These are phyloP conservation scores for Nemapogon koenigi DNA, from an alignment of 2,888 invertebrate genomes.

Conservation along the genomic window DNA sequence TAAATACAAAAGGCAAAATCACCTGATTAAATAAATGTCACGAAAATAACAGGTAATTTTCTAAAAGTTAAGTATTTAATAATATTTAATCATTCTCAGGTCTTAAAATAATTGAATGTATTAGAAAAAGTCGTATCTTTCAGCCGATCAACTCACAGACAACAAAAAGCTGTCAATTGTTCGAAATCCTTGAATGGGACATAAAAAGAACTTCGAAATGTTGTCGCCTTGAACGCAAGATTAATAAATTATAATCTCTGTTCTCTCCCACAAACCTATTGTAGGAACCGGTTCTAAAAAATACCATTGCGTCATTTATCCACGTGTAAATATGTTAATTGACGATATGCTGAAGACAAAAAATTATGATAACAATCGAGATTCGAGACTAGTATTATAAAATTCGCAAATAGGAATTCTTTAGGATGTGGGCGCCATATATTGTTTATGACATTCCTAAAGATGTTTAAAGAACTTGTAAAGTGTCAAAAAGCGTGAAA, in stretches of 20 bases:
- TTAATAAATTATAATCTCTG: slow-evolving; percentile 40
- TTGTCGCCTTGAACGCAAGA: slow-evolving; percentile 39
- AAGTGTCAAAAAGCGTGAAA: too few species aligned
- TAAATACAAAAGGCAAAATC: too few species aligned
- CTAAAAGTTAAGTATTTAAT: too few species aligned
- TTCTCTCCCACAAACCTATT: slow-evolving; percentile 48
- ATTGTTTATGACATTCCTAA: too few species aligned
- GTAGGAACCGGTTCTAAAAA: slow-evolving; percentile 47
- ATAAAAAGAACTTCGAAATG: slow-evolving; percentile 46
- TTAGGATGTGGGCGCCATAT: too few species aligned
- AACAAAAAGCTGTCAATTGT: slow-evolving; percentile 18
- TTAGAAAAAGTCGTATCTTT: too few species aligned
- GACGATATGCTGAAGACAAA: slow-evolving; percentile 57
- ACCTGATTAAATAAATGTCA: too few species aligned
- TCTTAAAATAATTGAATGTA: too few species aligned
- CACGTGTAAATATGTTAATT: slow-evolving; percentile 61
- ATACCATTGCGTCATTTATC: slow-evolving; percentile 49
- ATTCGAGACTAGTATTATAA: neutral
- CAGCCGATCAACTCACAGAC: slow-evolving; percentile 3
- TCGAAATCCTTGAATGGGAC: slow-evolving; percentile 43
- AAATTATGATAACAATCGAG: slow-evolving; percentile 19
- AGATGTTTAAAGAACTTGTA: too few species aligned
- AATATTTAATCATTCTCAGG: too few species aligned
- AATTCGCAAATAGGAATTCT: neutral
- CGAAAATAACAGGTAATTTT: too few species aligned